These are phyloP conservation scores for Sarcophilus harrisii DNA, from an alignment of 2,797 vertebrate genomes.

Conservation along the genomic window DNA sequence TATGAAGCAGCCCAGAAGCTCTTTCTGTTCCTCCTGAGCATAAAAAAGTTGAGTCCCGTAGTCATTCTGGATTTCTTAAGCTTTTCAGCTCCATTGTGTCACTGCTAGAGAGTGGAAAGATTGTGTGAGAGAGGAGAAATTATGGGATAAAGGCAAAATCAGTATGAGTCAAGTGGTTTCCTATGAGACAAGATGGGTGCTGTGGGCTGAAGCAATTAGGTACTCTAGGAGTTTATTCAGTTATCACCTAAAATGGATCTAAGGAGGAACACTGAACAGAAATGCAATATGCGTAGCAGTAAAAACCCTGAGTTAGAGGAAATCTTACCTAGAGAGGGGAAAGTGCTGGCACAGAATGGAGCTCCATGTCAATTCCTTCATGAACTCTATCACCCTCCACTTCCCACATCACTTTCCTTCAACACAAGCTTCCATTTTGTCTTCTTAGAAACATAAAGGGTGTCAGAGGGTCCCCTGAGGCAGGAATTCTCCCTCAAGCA, in stretches of 20 bases:
- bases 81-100: background rate
- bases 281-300: background rate
- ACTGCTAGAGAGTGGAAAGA: background rate
- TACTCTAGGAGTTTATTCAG: background rate
- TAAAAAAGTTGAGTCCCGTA: background rate
- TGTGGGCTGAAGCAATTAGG: background rate
- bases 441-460: background rate
- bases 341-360: background rate
- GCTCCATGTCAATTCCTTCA: background rate
- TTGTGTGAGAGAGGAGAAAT: background rate
- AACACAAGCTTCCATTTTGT: background rate
- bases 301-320: background rate
- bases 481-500: background rate
- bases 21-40: background rate
- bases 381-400: background rate
- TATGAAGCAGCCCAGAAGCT: background rate
- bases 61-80: background rate
- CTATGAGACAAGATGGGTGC: background rate
- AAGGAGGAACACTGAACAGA: background rate
- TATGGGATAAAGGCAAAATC: background rate
- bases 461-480: background rate
- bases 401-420: background rate
- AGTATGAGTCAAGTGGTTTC: background rate
- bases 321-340: background rate
- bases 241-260: constrained; percentile 22